These are phyloP conservation scores for Heliconius nattereri DNA, from an alignment of 1,140 invertebrate species.

Conservation along the genomic window DNA sequence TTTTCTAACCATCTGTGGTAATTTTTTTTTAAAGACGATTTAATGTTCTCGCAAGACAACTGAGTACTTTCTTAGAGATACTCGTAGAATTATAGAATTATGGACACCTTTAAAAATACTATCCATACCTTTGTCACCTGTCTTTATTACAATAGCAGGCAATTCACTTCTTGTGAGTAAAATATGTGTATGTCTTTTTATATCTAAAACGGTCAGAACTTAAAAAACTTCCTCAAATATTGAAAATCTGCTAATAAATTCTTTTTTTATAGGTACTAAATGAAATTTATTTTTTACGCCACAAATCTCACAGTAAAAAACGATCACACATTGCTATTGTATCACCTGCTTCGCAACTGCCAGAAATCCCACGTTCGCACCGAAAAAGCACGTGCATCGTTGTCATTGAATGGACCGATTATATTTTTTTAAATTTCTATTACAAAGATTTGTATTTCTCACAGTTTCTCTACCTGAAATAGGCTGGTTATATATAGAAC, in stretches of 20 bases:
- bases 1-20: too few relatives aligned
- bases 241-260: neutral
- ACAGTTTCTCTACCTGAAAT: slow-evolving; percentile 62
- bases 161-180: neutral
- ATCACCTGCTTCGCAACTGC: slow-evolving; percentile 47
- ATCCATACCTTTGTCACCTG: too few relatives aligned
- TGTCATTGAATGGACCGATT: slow-evolving; percentile 38
- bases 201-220: neutral
- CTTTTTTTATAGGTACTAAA: neutral
- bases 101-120: too few relatives aligned
- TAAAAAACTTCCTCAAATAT: neutral
- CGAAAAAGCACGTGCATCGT: slow-evolving; percentile 46
- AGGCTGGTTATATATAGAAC: neutral
- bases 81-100: too few relatives aligned
- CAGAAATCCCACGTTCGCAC: slow-evolving; percentile 30
- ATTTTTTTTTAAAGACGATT: too few relatives aligned
- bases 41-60: too few relatives aligned
- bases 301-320: neutral
- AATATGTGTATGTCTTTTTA: too few relatives aligned
- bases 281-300: neutral
- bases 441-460: slow-evolving; percentile 50
- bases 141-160: too few relatives aligned
- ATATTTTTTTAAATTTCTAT: slow-evolving; percentile 44
- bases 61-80: too few relatives aligned
- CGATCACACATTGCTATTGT: slow-evolving; percentile 13